These are phyloP conservation scores for Acestrorhynchus altus DNA, from an alignment of 2,797 vertebrate genomes.

Conservation along the genomic window DNA sequence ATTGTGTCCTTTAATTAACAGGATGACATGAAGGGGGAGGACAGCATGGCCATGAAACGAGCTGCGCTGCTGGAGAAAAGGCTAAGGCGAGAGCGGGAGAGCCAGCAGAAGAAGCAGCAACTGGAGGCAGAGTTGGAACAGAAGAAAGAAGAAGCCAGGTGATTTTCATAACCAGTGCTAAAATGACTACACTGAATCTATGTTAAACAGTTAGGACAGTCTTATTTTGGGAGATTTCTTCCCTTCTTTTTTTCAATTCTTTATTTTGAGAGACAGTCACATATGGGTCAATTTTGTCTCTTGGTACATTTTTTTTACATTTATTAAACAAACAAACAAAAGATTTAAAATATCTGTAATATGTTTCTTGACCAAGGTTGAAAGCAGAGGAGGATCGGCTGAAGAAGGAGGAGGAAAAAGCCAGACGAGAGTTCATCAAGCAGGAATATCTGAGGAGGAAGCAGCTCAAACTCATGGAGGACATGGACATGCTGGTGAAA, in stretches of 20 bases:
- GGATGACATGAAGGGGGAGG: constrained; percentile 93
- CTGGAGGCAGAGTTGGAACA: constrained; percentile 91
- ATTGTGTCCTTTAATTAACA: constrained; percentile 63
- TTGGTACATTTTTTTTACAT: too few relatives aligned
- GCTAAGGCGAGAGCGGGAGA: constrained; percentile 91
- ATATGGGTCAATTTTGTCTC: too few relatives aligned
- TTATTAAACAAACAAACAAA: too few relatives aligned
- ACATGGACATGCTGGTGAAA: constrained; percentile 93
- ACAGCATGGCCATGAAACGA: constrained; percentile 94
- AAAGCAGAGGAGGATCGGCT: constrained; percentile 95
- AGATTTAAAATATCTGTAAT: not conserved
- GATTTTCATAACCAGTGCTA: constrained; percentile 30
- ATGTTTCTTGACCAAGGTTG: constrained; percentile 73
- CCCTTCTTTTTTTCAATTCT: too few relatives aligned
- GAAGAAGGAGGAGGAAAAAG: constrained; percentile 95
- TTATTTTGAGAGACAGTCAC: too few relatives aligned
- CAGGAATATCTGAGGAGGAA: constrained; percentile 96
- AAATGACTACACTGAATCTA: not conserved
- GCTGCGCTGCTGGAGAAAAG: constrained; percentile 94
- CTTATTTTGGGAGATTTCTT: too few relatives aligned
- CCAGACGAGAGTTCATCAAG: constrained; percentile 94
- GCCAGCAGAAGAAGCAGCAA: constrained; percentile 90
- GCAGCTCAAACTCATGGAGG: constrained; percentile 97
- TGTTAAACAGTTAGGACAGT: too few relatives aligned
- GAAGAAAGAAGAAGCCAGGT: constrained; percentile 96